phyloP scores from a whole-genome alignment of 2,113 vertebrate species.

The Tringa solitaria region DNA sequence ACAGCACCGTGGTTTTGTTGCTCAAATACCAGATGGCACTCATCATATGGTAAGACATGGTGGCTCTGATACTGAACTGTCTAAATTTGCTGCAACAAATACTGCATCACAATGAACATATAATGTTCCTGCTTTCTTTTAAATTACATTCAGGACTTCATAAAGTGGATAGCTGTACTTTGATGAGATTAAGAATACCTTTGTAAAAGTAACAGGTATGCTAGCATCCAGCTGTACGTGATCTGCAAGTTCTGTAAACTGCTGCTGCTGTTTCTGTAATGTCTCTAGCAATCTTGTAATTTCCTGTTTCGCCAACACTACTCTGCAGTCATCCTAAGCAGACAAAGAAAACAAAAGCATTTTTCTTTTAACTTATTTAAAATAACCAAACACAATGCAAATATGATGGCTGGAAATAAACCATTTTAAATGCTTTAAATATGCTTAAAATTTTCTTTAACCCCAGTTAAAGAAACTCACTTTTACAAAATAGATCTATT shows the following conservation, averaged over 20 bases:
- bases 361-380: background rate
- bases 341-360: background rate
- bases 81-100: background rate
- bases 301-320: slow-evolving; percentile 95
- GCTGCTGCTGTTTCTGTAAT: slow-evolving; percentile 96
- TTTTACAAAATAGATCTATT: background rate
- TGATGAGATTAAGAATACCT: slow-evolving; percentile 74
- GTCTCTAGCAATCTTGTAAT: slow-evolving; percentile 93
- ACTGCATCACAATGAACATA: background rate
- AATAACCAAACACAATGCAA: background rate
- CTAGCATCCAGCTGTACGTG: slow-evolving; percentile 94
- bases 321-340: slow-evolving; percentile 93
- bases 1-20: background rate
- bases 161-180: background rate
- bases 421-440: background rate
- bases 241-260: slow-evolving; percentile 95
- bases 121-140: background rate
- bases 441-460: background rate
- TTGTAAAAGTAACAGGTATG: slow-evolving; percentile 98
- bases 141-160: background rate
- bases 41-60: background rate
- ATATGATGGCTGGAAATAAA: background rate
- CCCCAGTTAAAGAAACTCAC: background rate
- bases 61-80: background rate
- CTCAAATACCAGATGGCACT: background rate